Evolutionary conservation across 2,888 invertebrate genomes (phyloP).

Genomic region (Trichopoda pennipes): DNA sequence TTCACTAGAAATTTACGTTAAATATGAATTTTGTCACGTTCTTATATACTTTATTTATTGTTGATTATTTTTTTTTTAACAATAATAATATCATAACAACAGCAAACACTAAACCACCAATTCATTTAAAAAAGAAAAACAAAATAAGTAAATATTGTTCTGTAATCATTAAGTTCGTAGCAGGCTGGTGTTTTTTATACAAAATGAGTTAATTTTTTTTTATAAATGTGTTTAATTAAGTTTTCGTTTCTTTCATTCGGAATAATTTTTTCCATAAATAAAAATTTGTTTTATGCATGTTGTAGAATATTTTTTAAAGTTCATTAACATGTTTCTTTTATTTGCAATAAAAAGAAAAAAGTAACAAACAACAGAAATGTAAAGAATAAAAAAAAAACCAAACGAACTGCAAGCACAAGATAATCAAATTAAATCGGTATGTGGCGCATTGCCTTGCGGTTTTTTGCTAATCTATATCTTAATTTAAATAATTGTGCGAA

Average conservation of each 20-base stretch:
- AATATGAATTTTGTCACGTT: too few species aligned
- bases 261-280: slow-evolving; percentile 17
- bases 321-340: slow-evolving; percentile 55
- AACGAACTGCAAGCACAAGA: slow-evolving; percentile 39
- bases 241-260: slow-evolving; percentile 12
- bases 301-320: slow-evolving; percentile 33
- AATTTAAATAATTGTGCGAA: slow-evolving; percentile 7
- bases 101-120: slow-evolving; percentile 5
- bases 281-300: not conserved
- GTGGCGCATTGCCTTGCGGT: slow-evolving; percentile 36
- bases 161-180: not conserved
- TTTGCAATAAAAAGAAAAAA: slow-evolving; percentile 1
- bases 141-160: slow-evolving; percentile 4
- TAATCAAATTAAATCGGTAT: slow-evolving; percentile 17
- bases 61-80: slow-evolving; percentile 8
- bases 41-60: not conserved
- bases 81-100: slow-evolving; percentile 34
- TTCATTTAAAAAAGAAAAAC: slow-evolving; percentile 6
- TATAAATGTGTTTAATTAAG: slow-evolving; percentile 14
- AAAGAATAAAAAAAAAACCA: slow-evolving; percentile 5
- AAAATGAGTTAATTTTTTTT: slow-evolving; percentile 40
- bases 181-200: slow-evolving; percentile 12
- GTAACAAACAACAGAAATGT: not conserved
- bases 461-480: slow-evolving; percentile 38
- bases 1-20: too few species aligned